phyloP scores from a whole-genome alignment of 2,113 vertebrate species.

The Tympanuchus pallidicinctus region DNA sequence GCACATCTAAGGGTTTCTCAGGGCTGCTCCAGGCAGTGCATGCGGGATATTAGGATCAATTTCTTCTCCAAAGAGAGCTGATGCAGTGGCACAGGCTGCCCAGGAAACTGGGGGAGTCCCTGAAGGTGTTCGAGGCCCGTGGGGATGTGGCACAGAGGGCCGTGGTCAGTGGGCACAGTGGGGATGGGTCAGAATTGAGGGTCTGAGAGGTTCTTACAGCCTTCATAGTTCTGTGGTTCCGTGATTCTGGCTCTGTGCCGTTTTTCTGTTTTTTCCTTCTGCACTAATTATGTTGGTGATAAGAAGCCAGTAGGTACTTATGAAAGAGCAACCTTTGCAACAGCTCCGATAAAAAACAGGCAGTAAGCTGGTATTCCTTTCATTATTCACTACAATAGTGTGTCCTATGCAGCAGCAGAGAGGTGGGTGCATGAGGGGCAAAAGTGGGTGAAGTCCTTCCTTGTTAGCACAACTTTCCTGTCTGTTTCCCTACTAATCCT shows the following conservation, averaged over 20 bases:
- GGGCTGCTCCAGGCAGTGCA: not conserved
- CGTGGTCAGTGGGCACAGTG: no score
- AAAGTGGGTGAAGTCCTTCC: not conserved
- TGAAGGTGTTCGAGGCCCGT: no score
- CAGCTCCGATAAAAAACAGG: slow-evolving; percentile 19
- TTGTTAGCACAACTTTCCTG: fast-evolving
- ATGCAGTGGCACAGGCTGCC: no score
- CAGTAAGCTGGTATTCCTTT: not conserved
- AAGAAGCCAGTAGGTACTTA: slow-evolving; percentile 39
- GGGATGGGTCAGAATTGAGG: no score
- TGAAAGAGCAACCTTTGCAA: slow-evolving; percentile 53
- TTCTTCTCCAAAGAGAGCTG: no score
- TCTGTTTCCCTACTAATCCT: fast-evolving
- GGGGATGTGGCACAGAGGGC: no score
- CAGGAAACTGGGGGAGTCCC: no score
- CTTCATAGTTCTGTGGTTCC: no score
- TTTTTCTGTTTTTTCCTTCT: not conserved
- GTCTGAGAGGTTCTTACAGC: no score
- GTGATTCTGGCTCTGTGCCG: no score
- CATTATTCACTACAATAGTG: not conserved
- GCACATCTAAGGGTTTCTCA: not conserved
- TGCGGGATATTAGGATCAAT: no score
- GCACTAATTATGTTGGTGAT: not conserved
- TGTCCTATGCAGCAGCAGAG: not conserved
- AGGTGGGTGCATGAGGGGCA: not conserved